Evolutionary conservation across 2,888 invertebrate species (phyloP), one percentile per base, ranked within the genome.

Genomic region (Shargacucullia verbasci): DNA sequence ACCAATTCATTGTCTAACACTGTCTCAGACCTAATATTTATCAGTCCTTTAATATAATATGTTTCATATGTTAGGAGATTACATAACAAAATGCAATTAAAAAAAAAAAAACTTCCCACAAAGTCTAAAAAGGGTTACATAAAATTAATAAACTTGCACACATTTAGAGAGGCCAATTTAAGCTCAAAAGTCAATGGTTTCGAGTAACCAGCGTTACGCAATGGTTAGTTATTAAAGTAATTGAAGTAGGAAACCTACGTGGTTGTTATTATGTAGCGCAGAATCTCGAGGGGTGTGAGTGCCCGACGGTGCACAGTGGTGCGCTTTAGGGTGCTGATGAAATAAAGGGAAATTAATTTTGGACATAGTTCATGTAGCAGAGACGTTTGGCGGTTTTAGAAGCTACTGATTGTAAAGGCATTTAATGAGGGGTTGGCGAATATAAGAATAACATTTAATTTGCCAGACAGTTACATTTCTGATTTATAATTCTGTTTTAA

Each of bases 181-280:
- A 61, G 56, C 59, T 61, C 44, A 45, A 65, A 73, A 75, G 75
- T 75, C 73, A 76, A 76, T 65, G 76, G 76, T 61, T 59, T 73
- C 68, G 45, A 62, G 73, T 65, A 70, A 65, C 70, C 62, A 69
- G 49, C 14, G 62, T 48, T 46, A 52, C 56, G 75, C 75, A 85
- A 84, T 85, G 80, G 83, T 74, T 81, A 83, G 84, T 88, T 85
- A 87, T 86, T 87, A 84, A 78, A 79, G 80, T 87, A 87, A 90
- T 89, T 87, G 85, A 83, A 86, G 86, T 82, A 83, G 83, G 80
- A 81, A 79, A 75, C 73, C 76, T 77, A 77, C 78, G 63, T 64
- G 74, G 72, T 70, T 65, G 64, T 71, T 74, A 78, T 78, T 80
- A 76, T 75, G 73, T 67, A 65, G 63, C 54, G 63, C 58, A 68